Evolutionary conservation across 1,140 invertebrate genomes (phyloP), one percentile per base, ranked within the genome.

Genomic region (Ctenoplectra terminalis): DNA sequence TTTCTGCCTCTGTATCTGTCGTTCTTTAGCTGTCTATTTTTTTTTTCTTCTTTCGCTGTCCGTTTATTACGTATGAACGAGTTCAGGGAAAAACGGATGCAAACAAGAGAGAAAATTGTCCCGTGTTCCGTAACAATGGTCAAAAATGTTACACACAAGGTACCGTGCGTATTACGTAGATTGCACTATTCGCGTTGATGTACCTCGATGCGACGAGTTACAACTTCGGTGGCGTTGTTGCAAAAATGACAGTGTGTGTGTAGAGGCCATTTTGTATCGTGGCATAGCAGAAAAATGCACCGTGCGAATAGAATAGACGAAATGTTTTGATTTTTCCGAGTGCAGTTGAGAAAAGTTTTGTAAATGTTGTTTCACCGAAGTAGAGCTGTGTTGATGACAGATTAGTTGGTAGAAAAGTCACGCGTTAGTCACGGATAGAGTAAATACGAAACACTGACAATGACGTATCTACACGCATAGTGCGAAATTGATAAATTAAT

Each of bases 181-280:
- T 71, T 43, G 67, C 67, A 71, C n/a, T 60, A 29, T 60, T 48
- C 29, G 64, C 31, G 52, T 58, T 61, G 29, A 46, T 60, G 54
- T 72, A 37, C n/a, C 58, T 72, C 29, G 56, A 58, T 61, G 43
- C 43, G 56, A n/a, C 40, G 7, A 17, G 15, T 9, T 6, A 34
- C n/a, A 46, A 34, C 5, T 60, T 15, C 13, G 26, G 17, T 13
- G 40, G 26, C 13, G 31, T 43, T 34, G 11, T 34, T 9, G 23
- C 0, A 6, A 20, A 56, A 6, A 20, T 29, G 50, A 34, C n/a
- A 13, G 17, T 43, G 20, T 63, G 20, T 63, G 23, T 48, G 60
- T 63, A 52, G 58, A 75, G 23, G 43, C 26, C n/a, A 31, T 31
- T 9, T 29, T 11, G 3, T 50, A 34, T 48, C 40, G 29, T 7